Evolutionary conservation across 1,140 invertebrate species (phyloP), one percentile per base, ranked within the genome.

Genomic region (Asbolus verrucosus): DNA sequence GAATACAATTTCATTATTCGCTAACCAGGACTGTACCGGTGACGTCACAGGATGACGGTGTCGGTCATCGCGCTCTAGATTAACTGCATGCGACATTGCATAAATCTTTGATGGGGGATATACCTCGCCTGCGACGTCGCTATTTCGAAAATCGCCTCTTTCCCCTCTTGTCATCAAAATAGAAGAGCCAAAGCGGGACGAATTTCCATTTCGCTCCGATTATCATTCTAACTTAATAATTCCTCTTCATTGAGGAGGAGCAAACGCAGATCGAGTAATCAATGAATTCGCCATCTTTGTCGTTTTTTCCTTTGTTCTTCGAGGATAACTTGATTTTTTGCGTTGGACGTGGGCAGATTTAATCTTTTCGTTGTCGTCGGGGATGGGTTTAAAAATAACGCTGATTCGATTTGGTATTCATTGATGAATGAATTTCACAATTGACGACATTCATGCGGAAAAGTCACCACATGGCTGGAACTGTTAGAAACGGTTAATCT

Each of bases 1-100:
- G 46, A 54, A 54, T 54, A 54, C 24, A 54, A 19, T 27, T 27
- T 54, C 14, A 33, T 2, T 16, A 18, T n/a, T 24, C 8, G n/a
- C 6, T 65, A 9, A 11, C 14, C 11, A 18, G 1, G 63, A 65
- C n/a, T 65, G 63, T 65, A 65, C 63, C 13, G 9, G 11, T 65
- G 63, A 65, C 63, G 63, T 65, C 63, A 65, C 39, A 1, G 39
- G 63, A 65, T 65, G 63, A 65, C 63, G 63, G 39, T 65, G 30
- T 46, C 63, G 63, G 63, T 65, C 63, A 65, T 65, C 63, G 63
- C 39, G 63, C 63, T 46, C 39, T 43, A 65, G 39, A 65, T 65
- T 24, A 46, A 65, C 63, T 65, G 63, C 63, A 65, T 65, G 63
- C 63, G 63, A 65, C 63, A 65, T 9, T 46, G 46, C 46, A 54